These are phyloP conservation scores for Lottia scabra DNA, from an alignment of 2,888 invertebrate genomes.

Conservation along the genomic window DNA sequence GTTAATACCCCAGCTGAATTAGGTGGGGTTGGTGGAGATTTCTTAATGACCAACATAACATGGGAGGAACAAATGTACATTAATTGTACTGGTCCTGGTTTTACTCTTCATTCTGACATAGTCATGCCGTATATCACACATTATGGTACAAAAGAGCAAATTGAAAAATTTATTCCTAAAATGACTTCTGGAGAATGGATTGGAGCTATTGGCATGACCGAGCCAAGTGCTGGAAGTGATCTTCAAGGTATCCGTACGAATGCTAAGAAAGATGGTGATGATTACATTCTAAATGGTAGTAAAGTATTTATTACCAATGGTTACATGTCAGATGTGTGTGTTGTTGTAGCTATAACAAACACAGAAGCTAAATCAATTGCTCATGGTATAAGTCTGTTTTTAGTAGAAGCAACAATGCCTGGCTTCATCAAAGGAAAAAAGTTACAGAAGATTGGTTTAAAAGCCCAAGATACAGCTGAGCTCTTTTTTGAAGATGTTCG, in stretches of 20 bases:
- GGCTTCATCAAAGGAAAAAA: slow-evolving; percentile 70
- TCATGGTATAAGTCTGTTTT: slow-evolving; percentile 70
- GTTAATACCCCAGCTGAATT: slow-evolving; percentile 64
- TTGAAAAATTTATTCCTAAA: slow-evolving; percentile 67
- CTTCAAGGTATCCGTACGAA: slow-evolving; percentile 69
- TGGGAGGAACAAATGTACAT: slow-evolving; percentile 70
- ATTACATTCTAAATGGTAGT: slow-evolving; percentile 70
- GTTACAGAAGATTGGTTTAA: slow-evolving; percentile 70
- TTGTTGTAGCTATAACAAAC: slow-evolving; percentile 70
- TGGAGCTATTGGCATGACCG: slow-evolving; percentile 71
- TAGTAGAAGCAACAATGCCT: slow-evolving; percentile 69
- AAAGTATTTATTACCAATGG: slow-evolving; percentile 72
- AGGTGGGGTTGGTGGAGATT: slow-evolving; percentile 70
- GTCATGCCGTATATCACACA: slow-evolving; percentile 70
- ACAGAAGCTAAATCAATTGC: slow-evolving; percentile 67
- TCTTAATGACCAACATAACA: slow-evolving; percentile 66
- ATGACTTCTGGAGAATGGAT: slow-evolving; percentile 69
- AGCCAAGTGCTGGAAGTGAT: slow-evolving; percentile 71
- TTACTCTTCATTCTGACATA: slow-evolving; percentile 70
- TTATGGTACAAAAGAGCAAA: slow-evolving; percentile 69
- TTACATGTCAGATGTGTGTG: slow-evolving; percentile 66
- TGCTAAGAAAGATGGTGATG: slow-evolving; percentile 69
- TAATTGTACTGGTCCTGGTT: slow-evolving; percentile 68
- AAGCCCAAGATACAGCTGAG: slow-evolving; percentile 70
- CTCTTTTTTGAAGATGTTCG: slow-evolving; percentile 70